These are phyloP conservation scores for Amphipyra berbera DNA, from an alignment of 2,888 invertebrate genomes.

Conservation along the genomic window DNA sequence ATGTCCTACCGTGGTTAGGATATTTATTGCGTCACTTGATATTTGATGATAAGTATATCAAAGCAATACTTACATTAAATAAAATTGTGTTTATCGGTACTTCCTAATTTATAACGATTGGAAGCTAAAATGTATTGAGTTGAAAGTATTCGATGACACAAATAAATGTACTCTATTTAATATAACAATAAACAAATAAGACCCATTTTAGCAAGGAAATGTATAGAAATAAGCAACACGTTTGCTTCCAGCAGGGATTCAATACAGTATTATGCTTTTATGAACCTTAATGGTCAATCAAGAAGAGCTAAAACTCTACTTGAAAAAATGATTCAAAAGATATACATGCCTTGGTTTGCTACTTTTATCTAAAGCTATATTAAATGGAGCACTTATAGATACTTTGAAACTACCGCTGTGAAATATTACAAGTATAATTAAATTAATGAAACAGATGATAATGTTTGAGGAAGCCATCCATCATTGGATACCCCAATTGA, in stretches of 20 bases:
- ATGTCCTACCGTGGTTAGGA: constrained; percentile 12
- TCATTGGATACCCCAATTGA: constrained; percentile 41
- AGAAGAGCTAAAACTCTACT: too few species aligned
- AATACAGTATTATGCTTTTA: too few species aligned
- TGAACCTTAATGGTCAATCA: too few species aligned
- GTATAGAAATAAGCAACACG: too few species aligned
- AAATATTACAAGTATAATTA: constrained; percentile 12
- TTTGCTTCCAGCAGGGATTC: too few species aligned
- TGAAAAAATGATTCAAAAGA: too few species aligned
- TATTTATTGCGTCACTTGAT: constrained; percentile 19
- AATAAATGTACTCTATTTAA: background rate
- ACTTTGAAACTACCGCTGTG: constrained; percentile 5
- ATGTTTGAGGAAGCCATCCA: constrained; percentile 50
- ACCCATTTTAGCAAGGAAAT: too few species aligned
- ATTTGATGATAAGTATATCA: constrained; percentile 24
- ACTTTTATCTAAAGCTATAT: too few species aligned
- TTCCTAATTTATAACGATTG: constrained; percentile 20
- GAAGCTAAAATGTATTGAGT: constrained; percentile 1
- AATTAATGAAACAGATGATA: constrained; percentile 36
- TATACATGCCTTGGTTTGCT: too few species aligned
- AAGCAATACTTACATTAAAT: constrained; percentile 1
- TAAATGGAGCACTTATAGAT: too few species aligned
- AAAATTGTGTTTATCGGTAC: constrained; percentile 15
- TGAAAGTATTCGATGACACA: constrained; percentile 7
- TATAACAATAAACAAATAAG: too few species aligned